phyloP scores from a whole-genome alignment of 2,797 vertebrate genomes.

The Mormyrops boulengeri region DNA sequence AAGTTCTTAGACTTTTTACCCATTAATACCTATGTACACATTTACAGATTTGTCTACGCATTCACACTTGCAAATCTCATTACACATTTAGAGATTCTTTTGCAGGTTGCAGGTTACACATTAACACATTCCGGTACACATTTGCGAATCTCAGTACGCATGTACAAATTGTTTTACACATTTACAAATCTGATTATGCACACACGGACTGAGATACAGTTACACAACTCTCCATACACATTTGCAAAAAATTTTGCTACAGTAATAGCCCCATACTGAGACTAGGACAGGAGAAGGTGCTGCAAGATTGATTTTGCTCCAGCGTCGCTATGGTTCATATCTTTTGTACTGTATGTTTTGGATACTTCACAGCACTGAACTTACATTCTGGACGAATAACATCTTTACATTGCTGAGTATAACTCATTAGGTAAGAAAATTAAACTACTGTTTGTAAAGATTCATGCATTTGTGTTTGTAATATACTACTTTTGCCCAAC shows the following conservation, averaged over 20 bases:
- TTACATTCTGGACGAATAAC: not conserved
- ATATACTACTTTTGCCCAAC: not conserved
- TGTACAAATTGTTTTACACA: not conserved
- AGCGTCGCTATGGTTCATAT: not conserved
- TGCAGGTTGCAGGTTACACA: not conserved
- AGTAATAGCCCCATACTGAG: not conserved
- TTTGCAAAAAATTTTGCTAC: too few species aligned
- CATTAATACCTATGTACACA: too few species aligned
- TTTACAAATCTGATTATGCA: not conserved
- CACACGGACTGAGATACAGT: not conserved
- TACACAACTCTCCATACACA: too few species aligned
- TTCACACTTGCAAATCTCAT: too few species aligned
- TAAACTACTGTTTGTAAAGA: not conserved
- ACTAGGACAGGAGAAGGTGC: not conserved
- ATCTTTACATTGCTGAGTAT: not conserved
- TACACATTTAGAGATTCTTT: too few species aligned
- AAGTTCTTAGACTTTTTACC: too few species aligned
- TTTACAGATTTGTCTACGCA: too few species aligned
- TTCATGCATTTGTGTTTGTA: not conserved
- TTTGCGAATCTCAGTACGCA: not conserved
- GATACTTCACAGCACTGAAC: not conserved
- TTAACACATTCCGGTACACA: not conserved
- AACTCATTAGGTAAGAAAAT: not conserved
- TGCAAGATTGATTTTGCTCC: not conserved
- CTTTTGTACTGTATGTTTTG: not conserved